Evolutionary conservation across 2,888 invertebrate species (phyloP).

Genomic region (Lamellibrachia columna): DNA sequence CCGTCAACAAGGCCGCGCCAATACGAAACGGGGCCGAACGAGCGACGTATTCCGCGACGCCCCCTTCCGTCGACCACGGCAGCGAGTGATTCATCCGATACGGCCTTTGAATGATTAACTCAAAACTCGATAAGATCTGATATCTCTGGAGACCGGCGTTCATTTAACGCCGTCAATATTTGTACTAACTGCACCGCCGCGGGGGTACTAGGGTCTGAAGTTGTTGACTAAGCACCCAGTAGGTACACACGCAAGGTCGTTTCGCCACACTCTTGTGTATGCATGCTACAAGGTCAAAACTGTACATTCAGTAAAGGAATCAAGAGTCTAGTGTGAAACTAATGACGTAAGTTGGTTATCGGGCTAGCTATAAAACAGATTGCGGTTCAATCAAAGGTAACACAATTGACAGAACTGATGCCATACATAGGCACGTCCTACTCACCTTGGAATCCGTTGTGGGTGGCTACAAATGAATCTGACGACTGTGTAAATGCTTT

Average conservation of each 20-base stretch:
- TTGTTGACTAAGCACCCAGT: background rate
- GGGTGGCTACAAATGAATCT: no score
- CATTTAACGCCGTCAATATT: background rate
- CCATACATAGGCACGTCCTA: background rate
- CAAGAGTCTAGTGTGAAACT: background rate
- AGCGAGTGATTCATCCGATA: slow-evolving; percentile 1
- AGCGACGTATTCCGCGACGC: background rate
- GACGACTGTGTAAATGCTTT: no score
- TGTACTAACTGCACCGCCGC: background rate
- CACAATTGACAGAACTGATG: background rate
- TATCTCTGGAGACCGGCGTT: background rate
- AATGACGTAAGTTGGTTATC: background rate
- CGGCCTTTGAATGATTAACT: slow-evolving; percentile 16
- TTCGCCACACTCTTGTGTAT: no score
- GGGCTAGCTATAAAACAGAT: background rate
- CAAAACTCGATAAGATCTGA: background rate
- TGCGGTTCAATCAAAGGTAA: background rate
- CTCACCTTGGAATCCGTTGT: no score
- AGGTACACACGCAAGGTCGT: background rate
- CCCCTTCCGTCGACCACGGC: background rate
- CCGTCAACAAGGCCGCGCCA: background rate
- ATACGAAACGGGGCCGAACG: background rate
- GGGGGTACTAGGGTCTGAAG: background rate
- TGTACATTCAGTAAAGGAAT: background rate
- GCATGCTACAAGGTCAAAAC: background rate